Conservation (phyloP, 1,140 invertebrate genomes). For the Drosophila dunni region DNA sequence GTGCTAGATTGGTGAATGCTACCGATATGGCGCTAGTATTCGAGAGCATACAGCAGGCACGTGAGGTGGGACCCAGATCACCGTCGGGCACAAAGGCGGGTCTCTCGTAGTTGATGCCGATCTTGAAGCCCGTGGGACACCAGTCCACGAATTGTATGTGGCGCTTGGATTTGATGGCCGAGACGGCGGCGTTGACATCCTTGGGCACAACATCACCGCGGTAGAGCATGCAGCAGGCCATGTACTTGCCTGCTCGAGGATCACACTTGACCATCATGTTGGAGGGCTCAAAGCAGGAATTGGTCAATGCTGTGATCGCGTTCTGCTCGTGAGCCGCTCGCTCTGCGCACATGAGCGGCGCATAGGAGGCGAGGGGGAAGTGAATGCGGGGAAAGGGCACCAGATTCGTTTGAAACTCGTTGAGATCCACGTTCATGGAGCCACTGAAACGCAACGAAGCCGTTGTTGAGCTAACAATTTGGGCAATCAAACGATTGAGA, state of each 20-base stretch:
- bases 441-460: conserved; percentile 93
- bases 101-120: conserved; percentile 89
- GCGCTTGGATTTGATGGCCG: conserved; percentile 91
- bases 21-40: conserved; percentile 92
- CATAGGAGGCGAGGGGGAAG: conserved; percentile 92
- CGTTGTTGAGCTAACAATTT: conserved; percentile 90
- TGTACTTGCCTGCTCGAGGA: conserved; percentile 88
- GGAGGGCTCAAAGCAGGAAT: conserved; percentile 91
- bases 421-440: conserved; percentile 92
- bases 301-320: conserved; percentile 90
- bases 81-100: conserved; percentile 89
- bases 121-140: conserved; percentile 90
- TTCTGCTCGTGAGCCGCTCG: conserved; percentile 90
- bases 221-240: conserved; percentile 92
- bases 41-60: conserved; percentile 91
- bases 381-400: conserved; percentile 92
- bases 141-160: conserved; percentile 89
- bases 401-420: conserved; percentile 92
- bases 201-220: conserved; percentile 91
- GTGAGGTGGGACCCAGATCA: conserved; percentile 88
- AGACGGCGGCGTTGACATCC: conserved; percentile 93
- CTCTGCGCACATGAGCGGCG: conserved; percentile 89
- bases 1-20: conserved; percentile 89
- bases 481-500: conserved; percentile 90
- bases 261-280: conserved; percentile 94